phyloP scores from a whole-genome alignment of 2,888 invertebrate species.

The Peribatodes rhomboidaria region DNA sequence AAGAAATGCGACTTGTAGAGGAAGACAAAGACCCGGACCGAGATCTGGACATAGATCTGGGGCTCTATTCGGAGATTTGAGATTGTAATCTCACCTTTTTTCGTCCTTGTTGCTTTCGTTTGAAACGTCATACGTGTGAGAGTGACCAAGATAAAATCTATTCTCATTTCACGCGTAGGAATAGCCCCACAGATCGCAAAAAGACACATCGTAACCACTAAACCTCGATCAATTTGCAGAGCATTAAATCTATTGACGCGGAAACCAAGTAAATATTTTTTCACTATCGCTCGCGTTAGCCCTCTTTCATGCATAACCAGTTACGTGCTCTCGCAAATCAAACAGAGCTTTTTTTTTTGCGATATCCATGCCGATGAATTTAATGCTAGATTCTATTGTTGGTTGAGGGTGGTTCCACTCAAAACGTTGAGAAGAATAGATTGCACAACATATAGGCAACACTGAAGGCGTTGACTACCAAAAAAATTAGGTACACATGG shows the following conservation, averaged over 20 bases:
- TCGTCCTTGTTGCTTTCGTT: too few species aligned
- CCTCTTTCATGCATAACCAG: slow-evolving; percentile 46
- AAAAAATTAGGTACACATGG: too few species aligned
- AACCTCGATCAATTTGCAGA: slow-evolving; percentile 8
- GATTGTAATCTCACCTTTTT: too few species aligned
- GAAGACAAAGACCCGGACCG: too few species aligned
- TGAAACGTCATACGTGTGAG: too few species aligned
- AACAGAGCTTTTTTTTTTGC: slow-evolving; percentile 54
- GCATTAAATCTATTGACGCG: slow-evolving; percentile 35
- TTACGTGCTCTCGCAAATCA: slow-evolving; percentile 61
- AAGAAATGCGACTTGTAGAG: too few species aligned
- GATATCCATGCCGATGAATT: slow-evolving; percentile 26
- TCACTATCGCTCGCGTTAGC: slow-evolving; percentile 21
- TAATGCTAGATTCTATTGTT: slow-evolving; percentile 19
- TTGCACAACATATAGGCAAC: not conserved
- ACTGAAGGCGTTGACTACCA: too few species aligned
- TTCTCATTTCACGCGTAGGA: too few species aligned
- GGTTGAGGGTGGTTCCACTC: not conserved
- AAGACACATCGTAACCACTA: not conserved
- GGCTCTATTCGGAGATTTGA: too few species aligned
- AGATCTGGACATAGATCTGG: too few species aligned
- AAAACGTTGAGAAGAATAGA: too few species aligned
- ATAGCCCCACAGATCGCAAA: not conserved
- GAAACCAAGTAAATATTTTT: slow-evolving; percentile 47
- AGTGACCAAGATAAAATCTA: too few species aligned